phyloP scores from a whole-genome alignment of 2,113 vertebrate species.

The Xenus cinereus region DNA sequence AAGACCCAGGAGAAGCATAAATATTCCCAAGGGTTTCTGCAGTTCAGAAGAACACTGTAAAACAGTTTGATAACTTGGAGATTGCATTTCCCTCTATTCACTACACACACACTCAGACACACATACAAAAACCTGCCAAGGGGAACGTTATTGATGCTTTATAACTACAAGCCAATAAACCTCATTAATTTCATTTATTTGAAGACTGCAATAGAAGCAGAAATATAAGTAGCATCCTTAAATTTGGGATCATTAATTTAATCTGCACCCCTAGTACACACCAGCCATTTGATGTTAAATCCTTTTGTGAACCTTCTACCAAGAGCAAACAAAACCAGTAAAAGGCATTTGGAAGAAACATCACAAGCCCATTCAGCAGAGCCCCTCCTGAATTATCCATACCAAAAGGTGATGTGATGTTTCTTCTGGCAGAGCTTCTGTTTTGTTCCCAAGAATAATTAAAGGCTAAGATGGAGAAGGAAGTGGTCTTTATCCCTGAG shows the following conservation, averaged over 20 bases:
- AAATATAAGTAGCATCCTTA: slow-evolving; percentile 51
- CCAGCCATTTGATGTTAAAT: not conserved
- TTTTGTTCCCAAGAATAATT: not conserved
- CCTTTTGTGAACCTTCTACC: not conserved
- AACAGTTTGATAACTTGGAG: slow-evolving; percentile 56
- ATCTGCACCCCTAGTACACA: not conserved
- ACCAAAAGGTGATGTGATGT: not conserved
- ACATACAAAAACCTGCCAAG: slow-evolving; percentile 30
- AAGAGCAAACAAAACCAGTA: not conserved
- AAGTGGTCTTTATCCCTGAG: fast-evolving
- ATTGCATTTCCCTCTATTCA: slow-evolving; percentile 26
- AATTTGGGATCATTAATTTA: slow-evolving; percentile 41
- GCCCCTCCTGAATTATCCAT: not conserved
- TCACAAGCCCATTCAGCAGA: not conserved
- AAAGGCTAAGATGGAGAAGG: not conserved
- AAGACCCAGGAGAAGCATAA: slow-evolving; percentile 39
- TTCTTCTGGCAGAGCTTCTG: not conserved
- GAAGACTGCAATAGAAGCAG: slow-evolving; percentile 18
- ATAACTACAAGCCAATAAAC: slow-evolving; percentile 53
- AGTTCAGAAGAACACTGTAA: slow-evolving; percentile 56
- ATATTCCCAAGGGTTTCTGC: slow-evolving; percentile 51
- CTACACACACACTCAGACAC: not conserved
- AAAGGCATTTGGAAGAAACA: not conserved
- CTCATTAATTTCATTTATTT: slow-evolving; percentile 54
- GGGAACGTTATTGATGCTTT: slow-evolving; percentile 58